phyloP scores from a whole-genome alignment of 2,113 vertebrate species.

The Erythrolamprus reginae region DNA sequence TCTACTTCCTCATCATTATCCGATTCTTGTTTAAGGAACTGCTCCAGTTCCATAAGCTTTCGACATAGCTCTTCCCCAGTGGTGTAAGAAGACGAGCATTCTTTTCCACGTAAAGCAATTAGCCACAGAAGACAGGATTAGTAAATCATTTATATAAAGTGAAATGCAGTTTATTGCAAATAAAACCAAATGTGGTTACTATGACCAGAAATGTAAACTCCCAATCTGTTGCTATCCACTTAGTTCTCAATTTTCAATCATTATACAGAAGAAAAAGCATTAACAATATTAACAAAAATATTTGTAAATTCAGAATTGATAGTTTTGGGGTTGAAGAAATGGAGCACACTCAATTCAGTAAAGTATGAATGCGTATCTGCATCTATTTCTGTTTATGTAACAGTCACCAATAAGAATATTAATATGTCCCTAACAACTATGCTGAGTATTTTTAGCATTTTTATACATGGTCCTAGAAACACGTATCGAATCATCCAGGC shows the following conservation, averaged over 20 bases:
- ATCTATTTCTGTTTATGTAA: not conserved
- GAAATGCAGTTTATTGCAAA: constrained; percentile 15
- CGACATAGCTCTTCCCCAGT: constrained; percentile 79
- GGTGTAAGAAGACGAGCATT: constrained; percentile 84
- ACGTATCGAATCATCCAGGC: not conserved
- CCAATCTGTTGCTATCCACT: not conserved
- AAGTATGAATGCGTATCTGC: not conserved
- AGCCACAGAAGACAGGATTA: constrained; percentile 33
- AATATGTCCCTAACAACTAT: not conserved
- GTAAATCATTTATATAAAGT: constrained; percentile 37
- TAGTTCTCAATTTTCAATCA: not conserved
- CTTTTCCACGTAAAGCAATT: constrained; percentile 63
- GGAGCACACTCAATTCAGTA: not conserved
- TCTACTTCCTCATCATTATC: constrained; percentile 88
- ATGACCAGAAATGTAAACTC: not conserved
- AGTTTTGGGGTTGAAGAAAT: not conserved
- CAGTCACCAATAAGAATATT: not conserved
- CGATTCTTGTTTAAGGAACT: constrained; percentile 85
- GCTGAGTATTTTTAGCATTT: not conserved
- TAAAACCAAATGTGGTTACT: constrained; percentile 23
- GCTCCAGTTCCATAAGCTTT: constrained; percentile 89
- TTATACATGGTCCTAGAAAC: not conserved
- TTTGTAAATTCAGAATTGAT: not conserved
- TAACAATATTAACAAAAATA: not conserved
- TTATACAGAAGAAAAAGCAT: not conserved